Base-by-base conservation (phyloP, 2,113 vertebrate species). In the Pteruthius melanotis region DNA sequence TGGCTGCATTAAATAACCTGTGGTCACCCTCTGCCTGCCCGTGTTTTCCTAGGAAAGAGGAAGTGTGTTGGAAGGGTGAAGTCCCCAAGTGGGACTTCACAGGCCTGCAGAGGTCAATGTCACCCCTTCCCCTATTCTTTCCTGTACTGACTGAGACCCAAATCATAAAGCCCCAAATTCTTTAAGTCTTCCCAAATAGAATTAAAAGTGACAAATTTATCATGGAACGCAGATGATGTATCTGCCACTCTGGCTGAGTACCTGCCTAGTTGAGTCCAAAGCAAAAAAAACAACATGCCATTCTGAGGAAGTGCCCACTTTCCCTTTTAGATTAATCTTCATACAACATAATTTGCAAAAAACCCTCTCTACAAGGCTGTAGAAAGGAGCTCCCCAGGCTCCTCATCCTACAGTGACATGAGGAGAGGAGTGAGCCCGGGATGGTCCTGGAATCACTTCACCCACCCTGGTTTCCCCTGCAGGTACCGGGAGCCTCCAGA, bases 51-150 rank as follows among this genome's bases (percentile, higher is more conserved):
- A 50, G 50, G 86, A 57, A 71, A 42, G 40, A 66, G 74, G n/a
- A 35, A 7, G 28, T 0, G 0, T 4, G 0, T 1, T 50, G 61
- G 76, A 71, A 61, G 16, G 31, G 56, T 24, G 30, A 68, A 8
- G 24, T 10, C 23, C 47, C 8, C 21, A 2, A 3, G 26, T 14
- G 21, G 49, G 21, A 50, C 2, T 26, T 54, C 31, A n/a, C 31
- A 13, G 4, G 15, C 7, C 60, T 37, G 44, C 42, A 28, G 66
- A 22, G 11, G 37, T 3, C 4, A 20, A 2, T 18, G 12, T 33
- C 47, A 53, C 9, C n/a, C 19, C 0, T 16, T 33, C 26, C 37
- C 19, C 18, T 14, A 0, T 17, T 59, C 39, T 42, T 39, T 59
- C 49, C 42, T 78, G 87, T 93, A 64, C 16, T 2, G 59, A 89